Percentiles rank a stretch among this genome's conserved stretches.
These are phyloP conservation scores for Tupaia tana DNA, from an alignment of 2,113 vertebrate genomes.

Conservation along the genomic window DNA sequence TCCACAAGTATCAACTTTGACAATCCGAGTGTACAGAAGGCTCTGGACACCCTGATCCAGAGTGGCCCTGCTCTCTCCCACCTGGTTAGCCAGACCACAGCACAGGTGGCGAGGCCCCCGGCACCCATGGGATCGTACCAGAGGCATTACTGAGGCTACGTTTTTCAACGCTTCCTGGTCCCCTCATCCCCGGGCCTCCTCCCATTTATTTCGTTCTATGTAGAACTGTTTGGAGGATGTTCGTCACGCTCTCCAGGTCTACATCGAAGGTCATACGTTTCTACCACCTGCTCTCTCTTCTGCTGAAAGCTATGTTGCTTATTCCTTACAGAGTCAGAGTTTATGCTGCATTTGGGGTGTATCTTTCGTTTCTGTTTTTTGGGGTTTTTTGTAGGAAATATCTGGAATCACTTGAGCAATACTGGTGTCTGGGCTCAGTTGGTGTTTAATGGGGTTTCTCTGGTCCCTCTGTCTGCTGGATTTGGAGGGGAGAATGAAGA, in stretches of 20 bases:
- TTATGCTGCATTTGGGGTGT: conserved; percentile 70
- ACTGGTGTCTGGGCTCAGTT: conserved; percentile 43
- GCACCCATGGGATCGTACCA: conserved; percentile 92
- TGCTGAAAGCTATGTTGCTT: conserved; percentile 67
- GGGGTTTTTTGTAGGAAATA: conserved; percentile 55
- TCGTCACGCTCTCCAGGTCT: conserved; percentile 55
- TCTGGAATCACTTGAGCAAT: conserved; percentile 57
- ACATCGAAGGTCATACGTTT: conserved; percentile 72
- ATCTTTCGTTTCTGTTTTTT: conserved; percentile 52
- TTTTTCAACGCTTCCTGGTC: neutral
- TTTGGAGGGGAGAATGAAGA: neutral
- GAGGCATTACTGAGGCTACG: conserved; percentile 91
- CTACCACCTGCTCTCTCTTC: conserved; percentile 56
- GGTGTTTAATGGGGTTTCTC: conserved; percentile 24
- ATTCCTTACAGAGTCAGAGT: conserved; percentile 71
- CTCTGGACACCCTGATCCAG: conserved; percentile 98
- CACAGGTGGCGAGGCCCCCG: conserved; percentile 85
- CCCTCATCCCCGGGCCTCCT: conserved; percentile 54
- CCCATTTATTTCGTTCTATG: conserved; percentile 75
- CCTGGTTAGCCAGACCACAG: conserved; percentile 90
- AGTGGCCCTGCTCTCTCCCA: conserved; percentile 96
- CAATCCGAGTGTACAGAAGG: conserved; percentile 98
- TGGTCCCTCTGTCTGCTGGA: conserved; percentile 13
- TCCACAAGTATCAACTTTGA: conserved; percentile 96
- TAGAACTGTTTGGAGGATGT: conserved; percentile 79